phyloP scores from a whole-genome alignment of 2,888 invertebrate genomes.

The Cataglyphis cursor region DNA sequence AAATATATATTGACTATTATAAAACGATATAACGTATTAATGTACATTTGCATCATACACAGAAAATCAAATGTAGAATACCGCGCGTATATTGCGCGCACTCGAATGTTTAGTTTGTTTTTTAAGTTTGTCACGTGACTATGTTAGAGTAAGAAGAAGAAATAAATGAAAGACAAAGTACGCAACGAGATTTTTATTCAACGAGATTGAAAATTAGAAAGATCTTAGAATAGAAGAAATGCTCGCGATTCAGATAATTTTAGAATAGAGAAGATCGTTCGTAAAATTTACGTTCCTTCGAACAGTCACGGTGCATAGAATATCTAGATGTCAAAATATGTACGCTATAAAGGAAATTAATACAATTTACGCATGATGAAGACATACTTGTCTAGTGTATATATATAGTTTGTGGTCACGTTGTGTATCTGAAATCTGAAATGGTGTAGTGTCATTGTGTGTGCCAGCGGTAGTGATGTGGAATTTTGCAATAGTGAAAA shows the following conservation, averaged over 20 bases:
- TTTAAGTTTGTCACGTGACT: too few relatives aligned
- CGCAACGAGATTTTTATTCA: not conserved
- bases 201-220: not conserved
- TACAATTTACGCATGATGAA: not conserved
- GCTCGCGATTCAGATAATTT: not conserved
- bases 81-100: too few relatives aligned
- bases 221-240: not conserved
- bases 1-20: too few relatives aligned
- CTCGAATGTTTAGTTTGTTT: too few relatives aligned
- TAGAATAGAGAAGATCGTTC: not conserved
- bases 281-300: not conserved
- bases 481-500: slow-evolving; percentile 82
- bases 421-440: not conserved
- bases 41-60: too few relatives aligned
- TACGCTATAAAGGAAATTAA: not conserved
- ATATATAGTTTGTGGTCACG: slow-evolving; percentile 21
- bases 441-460: slow-evolving; percentile 64
- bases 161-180: not conserved
- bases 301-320: not conserved
- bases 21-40: too few relatives aligned
- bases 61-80: too few relatives aligned
- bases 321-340: not conserved
- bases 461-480: slow-evolving; percentile 81
- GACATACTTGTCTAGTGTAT: not conserved
- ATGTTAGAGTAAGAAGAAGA: not conserved